Evolutionary conservation across 2,888 invertebrate species (phyloP), one percentile per base, ranked within the genome.

Genomic region (Nineta flava): DNA sequence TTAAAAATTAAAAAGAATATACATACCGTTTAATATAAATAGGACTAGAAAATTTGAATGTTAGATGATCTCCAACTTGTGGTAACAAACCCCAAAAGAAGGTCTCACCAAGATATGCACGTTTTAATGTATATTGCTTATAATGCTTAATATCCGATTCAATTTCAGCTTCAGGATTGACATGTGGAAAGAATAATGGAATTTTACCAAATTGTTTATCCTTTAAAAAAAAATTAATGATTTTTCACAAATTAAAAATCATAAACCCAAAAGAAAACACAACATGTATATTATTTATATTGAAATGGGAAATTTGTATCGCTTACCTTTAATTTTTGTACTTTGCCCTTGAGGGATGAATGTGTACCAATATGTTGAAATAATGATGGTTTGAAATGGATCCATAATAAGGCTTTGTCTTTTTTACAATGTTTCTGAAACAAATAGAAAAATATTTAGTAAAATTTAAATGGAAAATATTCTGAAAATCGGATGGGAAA

Each of bases 341-440:
- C 87, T 75, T 97, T 97, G 51, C 96, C 96, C 65, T 84, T 87
- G 1, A 97, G 73, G 0, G 96, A 96, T 0, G 96, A 96, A 62
- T 91, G 91, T 16, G 87, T 81, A 3, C 96, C 96, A 53, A 95
- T 87, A 62, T 97, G 97, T 67, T 95, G 93, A 63, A 97, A 97
- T 1, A 97, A 71, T 0, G 94, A 90, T 0, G 88, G 86, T 56
- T 88, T 87, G 64, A 84, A 91, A 60, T 87, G 86, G 7, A 90
- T 76, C 77, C 91, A 87, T 52, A 91, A 75, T 58, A 77, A 75
- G 9, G 79, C 75, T 62, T 87, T 87, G 48, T 79, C 83, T 57
- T 77, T 74, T 56, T 76, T 77, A 61, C 96, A 97, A 55, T 82
- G 77, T 72, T 90, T 88, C 84, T 93, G 74, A n/a, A 73, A 71